Evolutionary conservation across 2,797 vertebrate genomes (phyloP).

Genomic region (Enteromius afrohamiltoni): DNA sequence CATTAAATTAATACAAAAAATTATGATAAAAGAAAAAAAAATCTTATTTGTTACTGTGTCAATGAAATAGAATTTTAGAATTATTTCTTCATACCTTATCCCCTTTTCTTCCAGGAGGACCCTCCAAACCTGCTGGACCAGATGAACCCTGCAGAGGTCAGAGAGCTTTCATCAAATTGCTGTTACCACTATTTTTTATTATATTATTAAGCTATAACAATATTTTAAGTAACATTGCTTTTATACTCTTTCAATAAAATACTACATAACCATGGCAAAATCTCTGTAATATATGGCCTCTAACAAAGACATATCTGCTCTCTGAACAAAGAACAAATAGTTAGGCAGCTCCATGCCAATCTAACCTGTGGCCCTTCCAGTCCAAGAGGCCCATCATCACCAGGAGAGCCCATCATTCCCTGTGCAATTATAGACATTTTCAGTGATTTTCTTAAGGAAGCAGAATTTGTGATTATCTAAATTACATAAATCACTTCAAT

Average conservation of each 20-base stretch:
- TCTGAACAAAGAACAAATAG: not conserved
- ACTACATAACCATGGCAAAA: not conserved
- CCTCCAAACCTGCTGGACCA: constrained; percentile 76
- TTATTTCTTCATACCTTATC: constrained; percentile 77
- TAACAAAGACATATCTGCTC: not conserved
- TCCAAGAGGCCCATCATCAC: constrained; percentile 76
- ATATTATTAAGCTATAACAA: not conserved
- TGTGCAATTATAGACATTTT: constrained; percentile 58
- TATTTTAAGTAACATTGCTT: not conserved
- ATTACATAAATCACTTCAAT: constrained; percentile 30
- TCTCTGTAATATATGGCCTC: not conserved
- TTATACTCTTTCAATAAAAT: not conserved
- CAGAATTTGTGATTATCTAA: not conserved
- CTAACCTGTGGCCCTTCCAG: constrained; percentile 85
- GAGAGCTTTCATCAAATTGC: not conserved
- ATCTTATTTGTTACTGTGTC: not conserved
- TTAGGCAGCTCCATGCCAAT: constrained; percentile 7
- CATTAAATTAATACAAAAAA: not conserved
- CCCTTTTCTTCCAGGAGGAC: constrained; percentile 80
- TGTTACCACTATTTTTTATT: not conserved
- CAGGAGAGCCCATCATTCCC: constrained; percentile 78
- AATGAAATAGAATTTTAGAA: not conserved
- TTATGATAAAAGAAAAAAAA: not conserved
- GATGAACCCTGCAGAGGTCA: constrained; percentile 74
- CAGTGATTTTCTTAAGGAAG: constrained; percentile 4